Evolutionary conservation across 2,797 vertebrate species (phyloP).

Genomic region (Hippocampus kuda): DNA sequence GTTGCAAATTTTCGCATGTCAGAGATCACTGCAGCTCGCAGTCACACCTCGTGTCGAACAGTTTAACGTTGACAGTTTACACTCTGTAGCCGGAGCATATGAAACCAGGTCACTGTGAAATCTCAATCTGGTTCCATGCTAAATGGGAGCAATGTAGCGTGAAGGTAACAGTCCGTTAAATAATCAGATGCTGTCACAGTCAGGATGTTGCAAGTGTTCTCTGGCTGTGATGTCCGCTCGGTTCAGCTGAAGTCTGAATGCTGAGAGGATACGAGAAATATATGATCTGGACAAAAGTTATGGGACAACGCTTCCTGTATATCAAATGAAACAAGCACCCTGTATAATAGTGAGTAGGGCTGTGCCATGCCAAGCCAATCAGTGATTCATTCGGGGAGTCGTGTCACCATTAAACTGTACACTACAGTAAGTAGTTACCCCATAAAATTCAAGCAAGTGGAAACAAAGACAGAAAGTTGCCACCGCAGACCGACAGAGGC

Average conservation of each 20-base stretch:
- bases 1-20: conserved; percentile 16
- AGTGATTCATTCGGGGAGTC: neutral
- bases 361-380: neutral
- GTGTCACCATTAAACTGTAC: neutral
- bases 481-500: conserved; percentile 36
- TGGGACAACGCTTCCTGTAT: neutral
- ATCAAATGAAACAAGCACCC: neutral
- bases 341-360: neutral
- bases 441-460: conserved; percentile 41
- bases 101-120: conserved; percentile 51
- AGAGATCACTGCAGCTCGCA: conserved; percentile 21
- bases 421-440: neutral
- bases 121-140: conserved; percentile 24
- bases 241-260: neutral
- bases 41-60: conserved; percentile 19
- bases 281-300: neutral
- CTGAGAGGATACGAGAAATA: neutral
- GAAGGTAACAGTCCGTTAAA: conserved; percentile 31
- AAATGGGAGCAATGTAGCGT: conserved; percentile 35
- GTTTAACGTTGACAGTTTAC: conserved; percentile 17
- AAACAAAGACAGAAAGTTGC: conserved; percentile 39
- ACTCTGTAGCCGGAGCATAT: conserved; percentile 7
- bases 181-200: conserved; percentile 32
- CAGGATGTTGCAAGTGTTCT: conserved; percentile 5
- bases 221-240: neutral